Evolutionary conservation across 2,888 invertebrate species (phyloP).

Genomic region (Campopleginae sp.): DNA sequence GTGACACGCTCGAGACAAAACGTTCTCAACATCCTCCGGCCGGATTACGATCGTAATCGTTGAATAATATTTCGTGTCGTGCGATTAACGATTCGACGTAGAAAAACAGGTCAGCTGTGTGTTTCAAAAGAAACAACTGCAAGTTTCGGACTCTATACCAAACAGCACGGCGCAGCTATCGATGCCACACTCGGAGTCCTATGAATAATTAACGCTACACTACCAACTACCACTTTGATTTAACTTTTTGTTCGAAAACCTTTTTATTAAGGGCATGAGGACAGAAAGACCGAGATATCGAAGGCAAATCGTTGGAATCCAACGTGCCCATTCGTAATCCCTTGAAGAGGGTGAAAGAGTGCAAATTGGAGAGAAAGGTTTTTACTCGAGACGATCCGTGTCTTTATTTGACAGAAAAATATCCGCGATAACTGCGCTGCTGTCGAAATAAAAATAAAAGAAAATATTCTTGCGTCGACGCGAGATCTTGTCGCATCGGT

Average conservation of each 20-base stretch:
- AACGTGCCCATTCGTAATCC: not conserved
- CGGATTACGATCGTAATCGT: not conserved
- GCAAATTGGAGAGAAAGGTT: not conserved
- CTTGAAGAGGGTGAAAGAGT: not conserved
- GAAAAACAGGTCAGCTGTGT: not conserved
- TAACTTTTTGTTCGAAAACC: not conserved
- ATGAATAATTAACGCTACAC: not conserved
- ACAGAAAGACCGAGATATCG: not conserved
- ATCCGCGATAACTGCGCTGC: not conserved
- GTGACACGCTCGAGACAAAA: not conserved
- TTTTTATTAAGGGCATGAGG: not conserved
- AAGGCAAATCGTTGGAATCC: not conserved
- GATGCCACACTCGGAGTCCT: not conserved
- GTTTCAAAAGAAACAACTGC: not conserved
- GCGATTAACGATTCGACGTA: not conserved
- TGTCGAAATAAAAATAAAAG: not conserved
- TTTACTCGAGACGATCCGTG: not conserved
- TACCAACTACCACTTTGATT: not conserved
- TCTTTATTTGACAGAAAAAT: not conserved
- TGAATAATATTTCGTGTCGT: not conserved
- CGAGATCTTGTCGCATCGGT: slow-evolving; percentile 46
- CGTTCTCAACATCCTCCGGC: too few species aligned
- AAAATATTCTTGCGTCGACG: slow-evolving; percentile 3
- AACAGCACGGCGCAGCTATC: not conserved
- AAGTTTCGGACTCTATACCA: not conserved